These are phyloP conservation scores for Cettia cetti DNA, from an alignment of 2,113 vertebrate species.

Conservation along the genomic window DNA sequence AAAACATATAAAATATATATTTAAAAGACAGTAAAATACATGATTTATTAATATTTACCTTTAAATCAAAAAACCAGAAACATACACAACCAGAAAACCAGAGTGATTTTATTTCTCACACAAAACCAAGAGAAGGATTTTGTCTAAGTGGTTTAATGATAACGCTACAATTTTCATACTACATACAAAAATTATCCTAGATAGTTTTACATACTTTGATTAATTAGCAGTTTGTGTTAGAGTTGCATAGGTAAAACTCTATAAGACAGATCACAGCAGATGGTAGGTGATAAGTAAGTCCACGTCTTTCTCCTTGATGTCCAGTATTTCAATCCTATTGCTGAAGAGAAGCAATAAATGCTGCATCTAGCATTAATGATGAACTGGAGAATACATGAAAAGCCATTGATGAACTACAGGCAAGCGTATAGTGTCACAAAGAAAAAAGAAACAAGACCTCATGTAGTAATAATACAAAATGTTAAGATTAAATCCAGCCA, in stretches of 20 bases:
- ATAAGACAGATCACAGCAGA: neutral
- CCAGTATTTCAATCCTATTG: neutral
- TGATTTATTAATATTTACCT: neutral
- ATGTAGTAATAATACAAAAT: neutral
- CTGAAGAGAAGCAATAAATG: neutral
- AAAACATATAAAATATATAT: neutral
- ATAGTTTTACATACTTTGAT: neutral
- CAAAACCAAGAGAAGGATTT: neutral
- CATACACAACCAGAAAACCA: neutral
- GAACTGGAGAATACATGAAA: neutral
- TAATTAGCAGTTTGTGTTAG: neutral
- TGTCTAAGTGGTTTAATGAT: neutral
- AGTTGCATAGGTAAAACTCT: neutral
- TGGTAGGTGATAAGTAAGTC: neutral
- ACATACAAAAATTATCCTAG: neutral
- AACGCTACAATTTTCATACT: neutral
- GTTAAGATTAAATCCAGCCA: neutral
- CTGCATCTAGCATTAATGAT: neutral
- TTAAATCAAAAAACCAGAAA: neutral
- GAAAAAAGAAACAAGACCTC: neutral
- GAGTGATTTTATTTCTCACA: neutral
- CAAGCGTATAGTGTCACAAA: neutral
- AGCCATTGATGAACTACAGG: neutral
- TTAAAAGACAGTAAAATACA: neutral
- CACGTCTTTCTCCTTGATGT: neutral